These are phyloP conservation scores for Agrotis exclamationis DNA, from an alignment of 2,888 invertebrate species.

Conservation along the genomic window DNA sequence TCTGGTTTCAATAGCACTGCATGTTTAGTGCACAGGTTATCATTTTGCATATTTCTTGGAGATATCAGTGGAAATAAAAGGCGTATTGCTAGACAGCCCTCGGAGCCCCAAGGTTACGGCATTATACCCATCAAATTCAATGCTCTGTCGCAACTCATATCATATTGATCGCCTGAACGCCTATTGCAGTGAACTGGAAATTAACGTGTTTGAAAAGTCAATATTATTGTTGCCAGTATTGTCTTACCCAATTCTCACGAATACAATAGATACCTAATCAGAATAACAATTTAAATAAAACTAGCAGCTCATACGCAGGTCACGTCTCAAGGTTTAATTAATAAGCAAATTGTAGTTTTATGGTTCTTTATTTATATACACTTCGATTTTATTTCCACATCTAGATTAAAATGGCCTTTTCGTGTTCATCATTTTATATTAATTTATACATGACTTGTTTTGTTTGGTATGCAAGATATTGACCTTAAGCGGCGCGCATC, in stretches of 20 bases:
- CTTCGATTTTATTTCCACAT: slow-evolving; percentile 56
- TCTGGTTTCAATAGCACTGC: slow-evolving; percentile 1
- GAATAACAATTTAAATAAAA: slow-evolving; percentile 30
- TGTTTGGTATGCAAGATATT: slow-evolving; percentile 47
- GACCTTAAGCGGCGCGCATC: slow-evolving; percentile 43
- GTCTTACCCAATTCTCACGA: slow-evolving; percentile 20
- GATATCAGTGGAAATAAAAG: slow-evolving; percentile 6
- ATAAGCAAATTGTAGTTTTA: slow-evolving; percentile 36
- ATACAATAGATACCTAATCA: slow-evolving; percentile 18
- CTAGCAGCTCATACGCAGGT: slow-evolving; percentile 33
- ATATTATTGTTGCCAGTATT: slow-evolving; percentile 14
- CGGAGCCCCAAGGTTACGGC: slow-evolving; percentile 9
- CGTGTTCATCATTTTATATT: slow-evolving; percentile 34
- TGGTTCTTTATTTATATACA: slow-evolving; percentile 30
- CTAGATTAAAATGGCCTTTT: slow-evolving; percentile 47
- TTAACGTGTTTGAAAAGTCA: slow-evolving; percentile 4
- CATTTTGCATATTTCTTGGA: slow-evolving; percentile 17
- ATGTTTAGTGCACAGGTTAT: slow-evolving; percentile 23
- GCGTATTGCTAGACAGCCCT: background rate
- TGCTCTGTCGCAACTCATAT: slow-evolving; percentile 3
- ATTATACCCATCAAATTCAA: slow-evolving; percentile 15
- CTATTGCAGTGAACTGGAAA: slow-evolving; percentile 1
- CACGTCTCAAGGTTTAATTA: slow-evolving; percentile 47
- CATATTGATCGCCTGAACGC: slow-evolving; percentile 19
- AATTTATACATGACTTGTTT: slow-evolving; percentile 39